phyloP scores from a whole-genome alignment of 2,113 vertebrate genomes.

The Martes martes region DNA sequence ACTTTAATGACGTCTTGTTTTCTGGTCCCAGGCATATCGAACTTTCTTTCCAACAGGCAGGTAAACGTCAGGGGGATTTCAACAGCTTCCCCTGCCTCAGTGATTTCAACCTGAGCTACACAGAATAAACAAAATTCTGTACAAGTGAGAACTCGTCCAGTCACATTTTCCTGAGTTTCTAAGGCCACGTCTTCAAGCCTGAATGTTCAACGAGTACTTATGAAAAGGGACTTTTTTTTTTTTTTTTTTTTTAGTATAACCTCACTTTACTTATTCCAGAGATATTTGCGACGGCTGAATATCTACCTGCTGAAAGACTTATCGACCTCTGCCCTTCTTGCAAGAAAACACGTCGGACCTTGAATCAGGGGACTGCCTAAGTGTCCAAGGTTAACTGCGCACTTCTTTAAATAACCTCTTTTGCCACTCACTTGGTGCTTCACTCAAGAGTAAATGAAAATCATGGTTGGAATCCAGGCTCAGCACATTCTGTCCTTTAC shows the following conservation, averaged over 20 bases:
- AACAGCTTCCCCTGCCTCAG: not conserved
- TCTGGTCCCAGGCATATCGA: not conserved
- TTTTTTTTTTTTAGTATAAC: not conserved
- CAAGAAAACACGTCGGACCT: not conserved
- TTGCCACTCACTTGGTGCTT: not conserved
- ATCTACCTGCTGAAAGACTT: not conserved
- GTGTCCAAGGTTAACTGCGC: not conserved
- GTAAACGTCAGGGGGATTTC: not conserved
- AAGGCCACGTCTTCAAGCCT: not conserved
- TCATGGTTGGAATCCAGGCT: not conserved
- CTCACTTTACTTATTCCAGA: not conserved
- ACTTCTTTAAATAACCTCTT: not conserved
- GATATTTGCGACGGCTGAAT: not conserved
- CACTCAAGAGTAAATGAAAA: not conserved
- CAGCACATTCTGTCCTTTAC: not conserved
- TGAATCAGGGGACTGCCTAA: not conserved
- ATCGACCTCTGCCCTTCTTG: not conserved
- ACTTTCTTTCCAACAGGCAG: not conserved
- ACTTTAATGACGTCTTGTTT: not conserved
- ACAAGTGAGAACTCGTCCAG: not conserved
- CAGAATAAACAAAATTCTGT: constrained; percentile 48
- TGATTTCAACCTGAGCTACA: not conserved
- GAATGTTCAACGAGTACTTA: not conserved
- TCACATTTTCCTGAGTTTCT: not conserved
- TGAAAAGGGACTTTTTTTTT: not conserved